Evolutionary conservation across 2,888 invertebrate species (phyloP).

Genomic region (Nineta flava): DNA sequence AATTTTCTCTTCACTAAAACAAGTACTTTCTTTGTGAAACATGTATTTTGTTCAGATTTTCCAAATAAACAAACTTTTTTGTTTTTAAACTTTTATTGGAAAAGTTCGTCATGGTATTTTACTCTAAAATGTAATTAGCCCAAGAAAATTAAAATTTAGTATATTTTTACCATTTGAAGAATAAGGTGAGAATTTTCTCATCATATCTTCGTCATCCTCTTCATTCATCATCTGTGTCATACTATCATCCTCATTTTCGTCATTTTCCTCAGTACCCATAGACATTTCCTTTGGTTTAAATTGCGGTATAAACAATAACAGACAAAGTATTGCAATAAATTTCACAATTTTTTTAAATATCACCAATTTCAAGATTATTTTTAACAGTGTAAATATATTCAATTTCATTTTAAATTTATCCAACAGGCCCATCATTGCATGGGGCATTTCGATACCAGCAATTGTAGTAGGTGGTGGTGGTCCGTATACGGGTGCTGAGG

Average conservation of each 20-base stretch:
- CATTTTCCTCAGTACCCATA: constrained; percentile 20
- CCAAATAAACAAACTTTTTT: too few species aligned
- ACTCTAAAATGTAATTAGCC: too few species aligned
- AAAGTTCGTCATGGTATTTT: too few species aligned
- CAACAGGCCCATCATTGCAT: constrained; percentile 39
- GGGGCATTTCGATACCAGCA: constrained; percentile 37
- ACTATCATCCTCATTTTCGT: constrained; percentile 21
- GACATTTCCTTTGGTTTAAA: constrained; percentile 28
- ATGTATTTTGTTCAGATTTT: too few species aligned
- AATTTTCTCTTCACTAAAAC: too few species aligned
- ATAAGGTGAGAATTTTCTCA: background rate
- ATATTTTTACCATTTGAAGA: background rate
- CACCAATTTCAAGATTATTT: constrained; percentile 55
- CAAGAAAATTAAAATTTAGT: too few species aligned
- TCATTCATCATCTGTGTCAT: background rate
- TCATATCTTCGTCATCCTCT: background rate
- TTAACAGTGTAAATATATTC: constrained; percentile 54
- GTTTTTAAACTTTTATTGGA: too few species aligned
- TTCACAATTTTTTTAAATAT: constrained; percentile 71
- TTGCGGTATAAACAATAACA: constrained; percentile 61
- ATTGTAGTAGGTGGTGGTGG: constrained; percentile 12
- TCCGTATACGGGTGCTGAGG: constrained; percentile 16
- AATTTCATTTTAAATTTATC: constrained; percentile 54
- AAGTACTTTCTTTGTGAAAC: too few species aligned
- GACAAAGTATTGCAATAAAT: constrained; percentile 58